Base-by-base conservation (phyloP, 2,888 invertebrate species). In the Timema podura region DNA sequence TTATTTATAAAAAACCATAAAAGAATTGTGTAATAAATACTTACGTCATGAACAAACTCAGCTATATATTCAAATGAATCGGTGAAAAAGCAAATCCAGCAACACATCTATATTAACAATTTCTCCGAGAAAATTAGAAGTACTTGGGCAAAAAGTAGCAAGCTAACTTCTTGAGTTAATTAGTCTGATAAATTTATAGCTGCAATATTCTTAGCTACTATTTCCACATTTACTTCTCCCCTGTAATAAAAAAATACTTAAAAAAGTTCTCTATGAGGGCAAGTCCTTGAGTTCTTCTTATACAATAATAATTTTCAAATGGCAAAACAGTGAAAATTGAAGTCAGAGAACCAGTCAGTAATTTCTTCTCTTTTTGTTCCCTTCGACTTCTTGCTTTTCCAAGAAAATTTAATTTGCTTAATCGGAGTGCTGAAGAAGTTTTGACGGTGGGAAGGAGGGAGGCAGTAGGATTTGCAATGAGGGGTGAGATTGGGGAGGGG, bases 381-480 rank as follows among this genome's bases (percentile, higher is more conserved):
- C 30, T 3, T 30, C 3, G 30, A 30, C 30, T 30, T 30, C 30
- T 30, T 30, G 30, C 30, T 30, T 30, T 30, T 30, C 30, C 30
- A 67, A 69, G 69, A 47, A 71, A 71, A 71, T 69, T 71, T 71
- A 71, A 71, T 71, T 71, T 71, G 71, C 71, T 69, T 71, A 71
- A 71, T 71, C 71, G 71, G n/a, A 45, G 68, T 48, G 64, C 61
- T 61, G 30, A 13, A 48, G 48, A 64, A 68, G 64, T 59, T 68
- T 68, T 64, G 68, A 68, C 64, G 65, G 66, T 11, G 57, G 67
- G 64, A 48, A 64, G n/a, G 48, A 16, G 64, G 48, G 64, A 30
- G 59, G 15, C n/a, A 11, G 67, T 11, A 15, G 13, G 16, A 57
- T 13, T 16, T 7, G 61, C 44, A 10, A 5, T 61, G 6, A 61